phyloP scores from a whole-genome alignment of 2,113 vertebrate species.

The Nycticryphes semicollaris region DNA sequence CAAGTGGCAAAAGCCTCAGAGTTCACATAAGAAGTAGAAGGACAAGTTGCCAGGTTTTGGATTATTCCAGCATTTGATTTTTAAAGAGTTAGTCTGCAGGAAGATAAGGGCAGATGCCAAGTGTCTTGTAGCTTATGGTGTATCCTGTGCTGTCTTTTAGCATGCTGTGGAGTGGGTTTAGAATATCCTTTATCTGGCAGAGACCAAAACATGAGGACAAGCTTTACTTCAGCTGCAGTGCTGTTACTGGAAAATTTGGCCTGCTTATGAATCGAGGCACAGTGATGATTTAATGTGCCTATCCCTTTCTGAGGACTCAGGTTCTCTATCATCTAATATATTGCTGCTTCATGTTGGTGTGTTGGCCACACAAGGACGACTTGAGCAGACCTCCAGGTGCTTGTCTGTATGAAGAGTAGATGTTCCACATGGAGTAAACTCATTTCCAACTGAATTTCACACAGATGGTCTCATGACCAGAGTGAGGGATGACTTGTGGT shows the following conservation, averaged over 20 bases:
- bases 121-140: not conserved
- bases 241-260: not conserved
- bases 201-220: not conserved
- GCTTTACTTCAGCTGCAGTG: not conserved
- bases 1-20: not conserved
- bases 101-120: not conserved
- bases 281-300: not conserved
- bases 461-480: not conserved
- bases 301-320: not conserved
- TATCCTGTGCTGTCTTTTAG: not conserved
- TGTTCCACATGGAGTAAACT: not conserved
- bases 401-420: not conserved
- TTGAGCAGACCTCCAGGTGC: not conserved
- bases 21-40: not conserved
- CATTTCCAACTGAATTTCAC: not conserved
- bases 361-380: accelerated
- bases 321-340: not conserved
- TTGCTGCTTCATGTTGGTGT: not conserved
- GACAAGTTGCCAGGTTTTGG: not conserved
- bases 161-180: accelerated
- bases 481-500: not conserved
- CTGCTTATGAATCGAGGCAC: not conserved
- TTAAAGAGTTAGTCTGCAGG: not conserved
- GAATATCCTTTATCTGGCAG: not conserved
- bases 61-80: not conserved